A percentile compares a stretch with the other conserved stretches of the same genome.
Conservation (phyloP, 2,797 vertebrate species). For the Orientallactaga sibirica region DNA sequence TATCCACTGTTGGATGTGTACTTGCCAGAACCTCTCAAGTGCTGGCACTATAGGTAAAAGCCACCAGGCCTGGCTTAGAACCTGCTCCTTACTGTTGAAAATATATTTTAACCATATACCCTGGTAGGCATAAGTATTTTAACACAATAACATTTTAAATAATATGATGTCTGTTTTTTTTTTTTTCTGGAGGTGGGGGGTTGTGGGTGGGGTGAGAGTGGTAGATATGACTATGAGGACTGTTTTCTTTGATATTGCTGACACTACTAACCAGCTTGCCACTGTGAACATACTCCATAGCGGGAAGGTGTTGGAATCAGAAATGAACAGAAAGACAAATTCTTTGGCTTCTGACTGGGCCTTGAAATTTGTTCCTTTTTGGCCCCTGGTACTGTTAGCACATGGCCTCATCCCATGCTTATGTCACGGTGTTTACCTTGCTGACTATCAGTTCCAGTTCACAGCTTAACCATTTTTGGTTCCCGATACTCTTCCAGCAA, state of each 20-base stretch:
- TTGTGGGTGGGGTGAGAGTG: too few relatives aligned
- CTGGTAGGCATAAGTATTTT: constrained; percentile 6
- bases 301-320: background rate
- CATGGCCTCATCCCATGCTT: background rate
- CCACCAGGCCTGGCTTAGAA: background rate
- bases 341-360: background rate
- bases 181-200: too few relatives aligned
- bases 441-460: background rate
- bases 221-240: too few relatives aligned
- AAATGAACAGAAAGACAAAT: background rate
- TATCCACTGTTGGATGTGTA: background rate
- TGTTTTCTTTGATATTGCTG: background rate
- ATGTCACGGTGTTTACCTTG: background rate
- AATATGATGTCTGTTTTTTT: too few relatives aligned
- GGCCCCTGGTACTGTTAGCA: background rate
- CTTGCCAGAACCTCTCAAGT: too few relatives aligned
- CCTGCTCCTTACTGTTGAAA: background rate
- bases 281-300: background rate
- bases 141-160: background rate
- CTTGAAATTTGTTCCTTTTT: background rate
- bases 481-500: background rate
- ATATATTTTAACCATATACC: background rate
- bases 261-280: background rate
- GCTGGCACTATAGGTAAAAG: background rate
- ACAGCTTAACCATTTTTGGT: background rate